Conservation (phyloP, 2,888 invertebrate genomes). For the Crepidodera aurea region DNA sequence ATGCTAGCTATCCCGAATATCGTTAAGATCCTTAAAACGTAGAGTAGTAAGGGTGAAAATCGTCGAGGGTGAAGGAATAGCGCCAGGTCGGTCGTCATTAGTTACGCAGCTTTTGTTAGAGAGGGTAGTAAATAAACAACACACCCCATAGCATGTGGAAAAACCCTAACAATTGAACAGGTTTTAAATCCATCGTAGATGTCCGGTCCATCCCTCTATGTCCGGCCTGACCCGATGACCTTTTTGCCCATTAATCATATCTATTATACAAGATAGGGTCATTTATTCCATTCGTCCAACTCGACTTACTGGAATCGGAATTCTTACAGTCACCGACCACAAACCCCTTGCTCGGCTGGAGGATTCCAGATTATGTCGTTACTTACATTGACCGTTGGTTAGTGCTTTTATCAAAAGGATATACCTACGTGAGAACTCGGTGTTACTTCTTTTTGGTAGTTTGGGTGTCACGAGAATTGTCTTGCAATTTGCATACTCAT, state of each 20-base stretch:
- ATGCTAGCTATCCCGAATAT: slow-evolving; percentile 35
- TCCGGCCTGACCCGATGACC: slow-evolving; percentile 61
- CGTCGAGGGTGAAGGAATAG: slow-evolving; percentile 23
- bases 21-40: background rate
- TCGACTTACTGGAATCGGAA: slow-evolving; percentile 1
- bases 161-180: slow-evolving; percentile 54
- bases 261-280: slow-evolving; percentile 60
- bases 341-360: slow-evolving; percentile 46
- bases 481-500: slow-evolving; percentile 60
- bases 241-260: slow-evolving; percentile 63
- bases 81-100: slow-evolving; percentile 47
- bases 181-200: slow-evolving; percentile 58
- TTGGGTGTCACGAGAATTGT: slow-evolving; percentile 54
- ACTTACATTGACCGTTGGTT: slow-evolving; percentile 59
- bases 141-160: slow-evolving; percentile 55
- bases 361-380: slow-evolving; percentile 62
- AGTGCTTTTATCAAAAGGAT: slow-evolving; percentile 52
- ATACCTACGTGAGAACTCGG: slow-evolving; percentile 58
- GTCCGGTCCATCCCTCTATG: slow-evolving; percentile 60
- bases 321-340: slow-evolving; percentile 3
- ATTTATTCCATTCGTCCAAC: slow-evolving; percentile 50
- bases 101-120: slow-evolving; percentile 55
- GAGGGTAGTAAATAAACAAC: slow-evolving; percentile 57
- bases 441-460: slow-evolving; percentile 51
- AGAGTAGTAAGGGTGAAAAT: background rate